A percentile compares a stretch with the other conserved stretches of the same genome.
These are phyloP conservation scores for Eupithecia inturbata DNA, from an alignment of 2,888 invertebrate species.

Conservation along the genomic window DNA sequence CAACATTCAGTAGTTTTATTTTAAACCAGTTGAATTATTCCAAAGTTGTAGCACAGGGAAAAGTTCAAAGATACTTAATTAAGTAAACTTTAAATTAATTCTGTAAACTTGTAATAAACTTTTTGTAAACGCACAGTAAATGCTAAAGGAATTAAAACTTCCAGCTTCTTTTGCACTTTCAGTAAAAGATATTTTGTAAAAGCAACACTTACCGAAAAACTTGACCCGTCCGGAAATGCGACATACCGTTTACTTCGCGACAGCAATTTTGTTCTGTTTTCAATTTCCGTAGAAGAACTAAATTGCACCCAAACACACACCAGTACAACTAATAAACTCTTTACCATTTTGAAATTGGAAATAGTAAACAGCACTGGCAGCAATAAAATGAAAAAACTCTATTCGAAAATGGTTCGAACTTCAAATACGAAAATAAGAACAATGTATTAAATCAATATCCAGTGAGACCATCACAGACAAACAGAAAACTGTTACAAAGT, in stretches of 20 bases:
- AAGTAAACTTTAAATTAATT: slow-evolving; percentile 15
- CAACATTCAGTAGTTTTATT: slow-evolving; percentile 7
- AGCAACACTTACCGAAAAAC: slow-evolving; percentile 85
- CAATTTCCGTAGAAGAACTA: slow-evolving; percentile 40
- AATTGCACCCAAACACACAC: slow-evolving; percentile 46
- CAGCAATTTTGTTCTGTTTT: slow-evolving; percentile 63
- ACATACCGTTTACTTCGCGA: slow-evolving; percentile 86
- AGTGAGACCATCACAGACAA: slow-evolving; percentile 25
- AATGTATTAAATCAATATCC: slow-evolving; percentile 20
- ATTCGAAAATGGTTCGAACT: slow-evolving; percentile 14
- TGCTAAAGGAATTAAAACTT: not conserved
- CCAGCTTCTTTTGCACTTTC: not conserved
- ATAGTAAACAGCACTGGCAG: slow-evolving; percentile 20
- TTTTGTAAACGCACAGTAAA: slow-evolving; percentile 9
- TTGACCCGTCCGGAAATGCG: slow-evolving; percentile 89
- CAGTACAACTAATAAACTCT: slow-evolving; percentile 35
- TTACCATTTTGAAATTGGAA: slow-evolving; percentile 35
- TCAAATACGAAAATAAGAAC: slow-evolving; percentile 12
- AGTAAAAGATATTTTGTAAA: slow-evolving; percentile 3
- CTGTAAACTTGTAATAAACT: slow-evolving; percentile 11
- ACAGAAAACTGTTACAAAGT: slow-evolving; percentile 25
- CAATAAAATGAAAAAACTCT: slow-evolving; percentile 16
- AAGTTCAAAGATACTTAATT: slow-evolving; percentile 16
- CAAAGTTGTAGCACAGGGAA: slow-evolving; percentile 5
- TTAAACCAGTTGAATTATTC: slow-evolving; percentile 16